Conservation (phyloP, 2,888 invertebrate genomes). For the Cheilosia grossa region DNA sequence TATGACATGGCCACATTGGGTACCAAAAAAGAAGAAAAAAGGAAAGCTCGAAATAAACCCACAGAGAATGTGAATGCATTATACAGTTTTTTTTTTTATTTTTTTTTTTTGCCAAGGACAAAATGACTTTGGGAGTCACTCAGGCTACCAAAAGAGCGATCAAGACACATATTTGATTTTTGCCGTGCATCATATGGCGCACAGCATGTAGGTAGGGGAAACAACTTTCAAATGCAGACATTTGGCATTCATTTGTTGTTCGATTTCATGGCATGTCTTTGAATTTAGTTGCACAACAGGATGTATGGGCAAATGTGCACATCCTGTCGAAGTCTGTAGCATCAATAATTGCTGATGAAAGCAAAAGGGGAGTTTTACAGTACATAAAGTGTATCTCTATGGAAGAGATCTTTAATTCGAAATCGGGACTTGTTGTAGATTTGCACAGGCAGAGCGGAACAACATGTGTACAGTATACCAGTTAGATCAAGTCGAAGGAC, state of each 20-base stretch:
- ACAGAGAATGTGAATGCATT: slow-evolving; percentile 30
- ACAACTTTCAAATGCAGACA: slow-evolving; percentile 59
- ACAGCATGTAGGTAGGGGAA: background rate
- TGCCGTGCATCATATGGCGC: background rate
- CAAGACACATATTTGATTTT: slow-evolving; percentile 34
- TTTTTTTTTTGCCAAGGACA: slow-evolving; percentile 25
- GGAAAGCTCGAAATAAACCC: slow-evolving; percentile 10
- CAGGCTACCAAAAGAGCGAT: slow-evolving; percentile 24
- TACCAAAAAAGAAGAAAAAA: background rate
- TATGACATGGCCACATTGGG: slow-evolving; percentile 62
- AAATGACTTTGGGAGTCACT: slow-evolving; percentile 1
- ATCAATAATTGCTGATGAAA: slow-evolving; percentile 9
- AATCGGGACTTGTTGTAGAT: slow-evolving; percentile 1
- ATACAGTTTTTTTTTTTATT: background rate
- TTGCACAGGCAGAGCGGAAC: background rate
- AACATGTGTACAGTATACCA: background rate
- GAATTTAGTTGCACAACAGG: slow-evolving; percentile 13
- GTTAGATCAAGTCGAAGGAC: slow-evolving; percentile 1
- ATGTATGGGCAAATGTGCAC: slow-evolving; percentile 22
- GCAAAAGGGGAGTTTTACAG: background rate
- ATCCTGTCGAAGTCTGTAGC: slow-evolving; percentile 20
- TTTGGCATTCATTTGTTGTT: slow-evolving; percentile 55
- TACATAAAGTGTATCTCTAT: background rate
- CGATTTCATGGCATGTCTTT: background rate
- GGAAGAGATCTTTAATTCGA: slow-evolving; percentile 13